These are phyloP conservation scores for Folsomia candida DNA, from an alignment of 2,888 invertebrate species.

Conservation along the genomic window DNA sequence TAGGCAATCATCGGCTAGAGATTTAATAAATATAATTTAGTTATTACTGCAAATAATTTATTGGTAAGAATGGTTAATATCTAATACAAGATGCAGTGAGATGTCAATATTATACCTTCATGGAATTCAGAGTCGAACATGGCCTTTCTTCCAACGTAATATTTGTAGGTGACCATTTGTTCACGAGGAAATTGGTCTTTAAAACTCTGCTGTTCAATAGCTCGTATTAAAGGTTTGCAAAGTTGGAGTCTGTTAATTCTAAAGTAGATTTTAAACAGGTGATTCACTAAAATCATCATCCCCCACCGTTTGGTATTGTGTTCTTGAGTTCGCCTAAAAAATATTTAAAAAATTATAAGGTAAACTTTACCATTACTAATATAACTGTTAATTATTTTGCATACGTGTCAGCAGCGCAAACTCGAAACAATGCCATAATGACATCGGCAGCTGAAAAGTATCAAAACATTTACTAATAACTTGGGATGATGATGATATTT, in stretches of 20 bases:
- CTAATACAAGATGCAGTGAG: too few species aligned
- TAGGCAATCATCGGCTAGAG: constrained; percentile 80
- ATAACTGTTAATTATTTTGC: constrained; percentile 40
- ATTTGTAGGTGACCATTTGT: constrained; percentile 94
- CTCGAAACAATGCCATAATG: constrained; percentile 87
- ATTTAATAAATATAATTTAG: constrained; percentile 7
- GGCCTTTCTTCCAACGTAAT: constrained; percentile 94
- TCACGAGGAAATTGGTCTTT: constrained; percentile 86
- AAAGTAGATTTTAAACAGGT: constrained; percentile 95
- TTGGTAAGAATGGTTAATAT: neutral
- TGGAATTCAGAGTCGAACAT: constrained; percentile 98
- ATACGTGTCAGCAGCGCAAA: constrained; percentile 88
- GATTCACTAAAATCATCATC: constrained; percentile 94
- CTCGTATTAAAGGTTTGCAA: constrained; percentile 91
- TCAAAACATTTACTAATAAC: too few species aligned
- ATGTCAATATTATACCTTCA: too few species aligned
- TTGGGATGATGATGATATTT: too few species aligned
- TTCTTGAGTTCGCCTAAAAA: constrained; percentile 70
- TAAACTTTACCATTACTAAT: neutral
- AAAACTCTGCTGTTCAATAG: constrained; percentile 81
- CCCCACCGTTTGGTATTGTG: constrained; percentile 92
- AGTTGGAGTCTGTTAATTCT: constrained; percentile 84
- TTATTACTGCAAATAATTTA: too few species aligned
- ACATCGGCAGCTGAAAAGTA: constrained; percentile 93
- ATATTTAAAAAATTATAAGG: neutral